Evolutionary conservation across 2,797 vertebrate species (phyloP), one percentile per base, ranked within the genome.

Genomic region (Danio albolineatus): DNA sequence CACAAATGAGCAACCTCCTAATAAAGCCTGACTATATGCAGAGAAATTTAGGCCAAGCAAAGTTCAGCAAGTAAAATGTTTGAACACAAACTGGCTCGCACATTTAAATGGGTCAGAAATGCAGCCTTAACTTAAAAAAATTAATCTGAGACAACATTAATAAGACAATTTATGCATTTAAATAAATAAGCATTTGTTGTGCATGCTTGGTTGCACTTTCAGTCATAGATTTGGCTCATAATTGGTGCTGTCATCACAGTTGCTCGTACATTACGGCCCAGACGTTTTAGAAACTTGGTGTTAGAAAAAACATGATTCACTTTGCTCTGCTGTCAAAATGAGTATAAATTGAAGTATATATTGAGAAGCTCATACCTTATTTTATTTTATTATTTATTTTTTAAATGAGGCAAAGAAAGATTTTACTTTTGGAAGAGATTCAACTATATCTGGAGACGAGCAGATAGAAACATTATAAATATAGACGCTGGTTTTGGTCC

Each of bases 401-500:
- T 39, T 48, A 49, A 51, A 41, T 41, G 46, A 67, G 17, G 44
- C 54, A 66, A 28, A 57, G 21, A 74, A 74, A 9, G 10, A 46
- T 14, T 43, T 19, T 21, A 16, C 2, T 54, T 65, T 53, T 54
- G 48, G 48, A 44, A 6, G n/a, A 28, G 16, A 65, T 44, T 73
- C 16, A 48, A 53, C 61, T 56, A 12, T 57, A 51, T 72, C 21
- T 72, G 51, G 53, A 78, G 43, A 51, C 46, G 44, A 71, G 46
- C 38, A 78, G 76, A 83, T 65, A 86, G 48, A 69, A 71, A 76
- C 51, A 78, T 80, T 79, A 83, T 81, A 86, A 87, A 87, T 82
- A 81, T 81, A 88, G 84, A 86, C 21, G 75, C 57, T 85, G 79
- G 82, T 88, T 81, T 82, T 70, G 57, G 80, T 66, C 44, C 62